phyloP scores from a whole-genome alignment of 2,888 invertebrate genomes.

The Empis stercorea region DNA sequence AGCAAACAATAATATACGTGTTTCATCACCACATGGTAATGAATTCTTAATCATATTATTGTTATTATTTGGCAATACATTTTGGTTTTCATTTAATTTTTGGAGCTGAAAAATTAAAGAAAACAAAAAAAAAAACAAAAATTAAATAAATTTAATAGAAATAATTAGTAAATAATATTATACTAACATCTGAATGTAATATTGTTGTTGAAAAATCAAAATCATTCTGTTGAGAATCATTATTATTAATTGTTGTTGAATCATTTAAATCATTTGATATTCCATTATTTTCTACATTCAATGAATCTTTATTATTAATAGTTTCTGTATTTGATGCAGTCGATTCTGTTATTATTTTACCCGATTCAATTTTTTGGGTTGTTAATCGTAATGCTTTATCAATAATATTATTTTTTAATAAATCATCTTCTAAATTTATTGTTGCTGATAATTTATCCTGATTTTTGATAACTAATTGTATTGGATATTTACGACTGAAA shows the following conservation, averaged over 20 bases:
- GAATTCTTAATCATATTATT: conserved; percentile 19
- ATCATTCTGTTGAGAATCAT: conserved; percentile 13
- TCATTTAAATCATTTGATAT: background rate
- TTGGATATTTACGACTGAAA: conserved; percentile 35
- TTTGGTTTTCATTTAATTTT: conserved; percentile 21
- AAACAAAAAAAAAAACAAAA: too few species aligned
- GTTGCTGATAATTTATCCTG: conserved; percentile 3
- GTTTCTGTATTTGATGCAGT: background rate
- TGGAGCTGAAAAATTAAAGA: conserved; percentile 23
- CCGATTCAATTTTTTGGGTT: conserved; percentile 3
- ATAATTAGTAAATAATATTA: background rate
- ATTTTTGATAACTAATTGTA: conserved; percentile 31
- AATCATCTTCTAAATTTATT: conserved; percentile 9
- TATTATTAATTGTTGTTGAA: background rate
- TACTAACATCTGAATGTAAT: conserved; percentile 27
- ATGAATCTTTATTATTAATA: conserved; percentile 1
- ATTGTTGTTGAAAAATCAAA: conserved; percentile 29
- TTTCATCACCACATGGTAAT: conserved; percentile 34
- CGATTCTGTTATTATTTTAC: conserved; percentile 4
- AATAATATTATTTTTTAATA: conserved; percentile 7
- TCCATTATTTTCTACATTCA: background rate
- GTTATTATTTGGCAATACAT: background rate
- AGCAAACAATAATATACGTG: conserved; percentile 29
- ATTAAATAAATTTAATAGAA: too few species aligned
- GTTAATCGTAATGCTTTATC: conserved; percentile 10